Evolutionary conservation across 1,140 invertebrate species (phyloP), one percentile per base, ranked within the genome.

Genomic region (Oryctes rhinoceros): DNA sequence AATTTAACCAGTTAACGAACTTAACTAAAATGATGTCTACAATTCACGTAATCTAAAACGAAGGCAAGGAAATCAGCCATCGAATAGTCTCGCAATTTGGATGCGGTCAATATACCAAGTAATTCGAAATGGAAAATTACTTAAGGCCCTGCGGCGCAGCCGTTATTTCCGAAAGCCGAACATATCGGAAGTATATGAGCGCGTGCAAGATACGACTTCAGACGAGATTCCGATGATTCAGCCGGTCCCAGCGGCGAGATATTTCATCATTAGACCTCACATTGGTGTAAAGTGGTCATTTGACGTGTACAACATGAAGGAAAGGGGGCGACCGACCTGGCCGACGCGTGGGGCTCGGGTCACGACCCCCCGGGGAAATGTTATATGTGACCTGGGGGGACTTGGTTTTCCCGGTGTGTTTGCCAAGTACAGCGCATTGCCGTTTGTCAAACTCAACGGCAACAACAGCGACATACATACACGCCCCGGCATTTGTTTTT

Each of bases 201-300:
- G 65, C 65, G 65, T 71, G 65, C 65, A 35, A 24, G 39, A 44
- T 24, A 71, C 65, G 65, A 71, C 65, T 71, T 15, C 18, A 37
- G 35, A 59, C 53, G 65, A 76, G 62, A 80, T 80, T 81, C 82
- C 81, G 81, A 85, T 87, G 85, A 87, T 86, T 86, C 86, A 86
- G 82, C 80, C 62, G 24, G 35, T 85, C 86, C 84, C 86, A 71
- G 53, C 78, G 84, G 87, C 76, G 79, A 83, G 82, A 87, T 88
- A 86, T 88, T 88, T 88, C 86, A 88, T 88, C 87, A 87, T 88
- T 88, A 88, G 82, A 62, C 77, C 80, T 80, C 81, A 84, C 86
- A 87, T 86, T 84, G 84, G 84, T 87, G 85, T 87, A 88, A 88
- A 88, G 86, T 87, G 87, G 87, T 87, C 87, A 88, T 88, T 87